phyloP scores from a whole-genome alignment of 92 coral and sea anemone genomes.

The Scolanthus callimorphus region DNA sequence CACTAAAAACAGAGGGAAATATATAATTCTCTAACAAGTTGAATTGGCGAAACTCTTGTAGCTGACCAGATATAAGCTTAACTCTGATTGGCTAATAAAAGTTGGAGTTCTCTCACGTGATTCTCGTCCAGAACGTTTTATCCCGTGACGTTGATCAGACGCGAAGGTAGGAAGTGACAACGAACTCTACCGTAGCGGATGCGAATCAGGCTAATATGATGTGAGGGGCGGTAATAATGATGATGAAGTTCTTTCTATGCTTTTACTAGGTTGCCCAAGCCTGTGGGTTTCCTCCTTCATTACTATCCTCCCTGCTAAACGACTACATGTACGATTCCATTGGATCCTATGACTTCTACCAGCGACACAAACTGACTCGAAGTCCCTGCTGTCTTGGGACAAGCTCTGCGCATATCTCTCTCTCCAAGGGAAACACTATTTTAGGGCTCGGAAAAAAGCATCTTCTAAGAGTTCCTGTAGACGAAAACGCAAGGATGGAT shows the following conservation, averaged over 20 bases:
- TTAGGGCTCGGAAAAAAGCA: conserved; percentile 77
- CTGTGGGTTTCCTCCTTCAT: conserved; percentile 12
- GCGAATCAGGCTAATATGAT: no score
- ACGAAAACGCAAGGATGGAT: conserved; percentile 65
- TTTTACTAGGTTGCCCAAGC: conserved; percentile 2
- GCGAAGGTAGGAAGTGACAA: no score
- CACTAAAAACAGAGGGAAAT: no score
- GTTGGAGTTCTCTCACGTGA: no score
- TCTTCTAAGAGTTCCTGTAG: conserved; percentile 53
- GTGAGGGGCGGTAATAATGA: not conserved
- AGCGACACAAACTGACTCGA: conserved; percentile 48
- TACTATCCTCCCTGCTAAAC: conserved; percentile 42
- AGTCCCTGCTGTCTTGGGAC: conserved; percentile 66
- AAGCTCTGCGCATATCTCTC: conserved; percentile 75
- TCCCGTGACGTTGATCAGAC: no score
- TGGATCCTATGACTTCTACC: conserved; percentile 51
- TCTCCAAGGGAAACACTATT: conserved; percentile 74
- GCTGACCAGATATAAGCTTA: no score
- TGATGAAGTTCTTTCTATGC: not conserved
- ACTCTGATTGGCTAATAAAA: no score
- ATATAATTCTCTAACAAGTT: no score
- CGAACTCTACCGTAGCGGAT: no score
- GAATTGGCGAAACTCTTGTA: no score
- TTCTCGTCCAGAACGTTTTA: no score
- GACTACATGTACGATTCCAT: conserved; percentile 54